phyloP scores from a whole-genome alignment of 2,113 vertebrate genomes.

The Xiphophorus hellerii region DNA sequence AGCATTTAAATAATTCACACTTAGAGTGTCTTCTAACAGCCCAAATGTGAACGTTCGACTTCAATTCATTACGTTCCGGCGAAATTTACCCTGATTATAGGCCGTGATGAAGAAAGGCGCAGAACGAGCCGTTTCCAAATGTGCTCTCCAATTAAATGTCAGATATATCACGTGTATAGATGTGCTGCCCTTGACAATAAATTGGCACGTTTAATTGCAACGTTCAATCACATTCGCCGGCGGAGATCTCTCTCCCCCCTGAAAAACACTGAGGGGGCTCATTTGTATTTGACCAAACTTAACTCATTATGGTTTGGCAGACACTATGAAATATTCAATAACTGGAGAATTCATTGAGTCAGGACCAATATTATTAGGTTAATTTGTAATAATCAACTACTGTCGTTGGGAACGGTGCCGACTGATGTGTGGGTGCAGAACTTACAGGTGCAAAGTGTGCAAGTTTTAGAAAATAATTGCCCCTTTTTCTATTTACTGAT shows the following conservation, averaged over 20 bases:
- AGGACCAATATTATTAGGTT: conserved; percentile 74
- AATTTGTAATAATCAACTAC: conserved; percentile 74
- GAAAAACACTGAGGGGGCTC: conserved; percentile 62
- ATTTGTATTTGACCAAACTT: conserved; percentile 78
- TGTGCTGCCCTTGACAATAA: conserved; percentile 80
- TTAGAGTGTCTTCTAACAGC: conserved; percentile 69
- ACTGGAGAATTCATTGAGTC: conserved; percentile 71
- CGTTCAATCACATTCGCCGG: conserved; percentile 75
- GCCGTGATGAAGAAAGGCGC: conserved; percentile 54
- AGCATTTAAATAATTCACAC: conserved; percentile 78
- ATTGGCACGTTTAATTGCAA: conserved; percentile 79
- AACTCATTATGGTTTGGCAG: conserved; percentile 75
- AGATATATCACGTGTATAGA: conserved; percentile 77
- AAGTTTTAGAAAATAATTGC: conserved; percentile 78
- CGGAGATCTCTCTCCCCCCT: conserved; percentile 54
- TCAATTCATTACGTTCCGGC: conserved; percentile 62
- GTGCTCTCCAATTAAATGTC: conserved; percentile 73
- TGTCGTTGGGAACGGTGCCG: conserved; percentile 47
- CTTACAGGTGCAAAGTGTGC: conserved; percentile 71
- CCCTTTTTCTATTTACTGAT: conserved; percentile 79
- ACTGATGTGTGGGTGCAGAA: conserved; percentile 48
- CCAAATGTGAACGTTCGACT: conserved; percentile 65
- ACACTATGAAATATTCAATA: conserved; percentile 78
- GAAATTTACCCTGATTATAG: conserved; percentile 66
- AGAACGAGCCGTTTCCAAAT: conserved; percentile 66